phyloP scores from a whole-genome alignment of 2,888 invertebrate genomes.

The Cantharis nigra region DNA sequence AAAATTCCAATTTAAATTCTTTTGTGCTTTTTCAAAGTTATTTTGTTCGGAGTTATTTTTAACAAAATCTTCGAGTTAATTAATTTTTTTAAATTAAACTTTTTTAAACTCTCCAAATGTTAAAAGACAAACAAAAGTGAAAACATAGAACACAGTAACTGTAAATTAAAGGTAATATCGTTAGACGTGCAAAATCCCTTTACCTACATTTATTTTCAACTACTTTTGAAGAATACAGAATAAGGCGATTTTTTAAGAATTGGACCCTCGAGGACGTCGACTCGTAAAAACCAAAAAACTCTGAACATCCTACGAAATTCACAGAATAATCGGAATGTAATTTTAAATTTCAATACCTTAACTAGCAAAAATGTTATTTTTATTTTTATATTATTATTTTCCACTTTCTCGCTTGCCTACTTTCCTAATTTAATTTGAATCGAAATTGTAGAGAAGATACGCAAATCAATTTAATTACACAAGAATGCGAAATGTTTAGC shows the following conservation, averaged over 20 bases:
- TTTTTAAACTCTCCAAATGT: not conserved
- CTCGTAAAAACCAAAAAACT: constrained; percentile 15
- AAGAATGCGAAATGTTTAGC: not conserved
- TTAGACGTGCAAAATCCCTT: constrained; percentile 7
- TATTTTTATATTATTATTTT: not conserved
- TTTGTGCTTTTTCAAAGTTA: not conserved
- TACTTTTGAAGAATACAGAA: constrained; percentile 14
- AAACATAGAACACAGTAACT: not conserved
- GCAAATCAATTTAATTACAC: not conserved
- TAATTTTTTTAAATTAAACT: not conserved
- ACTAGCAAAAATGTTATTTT: not conserved
- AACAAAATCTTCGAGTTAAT: not conserved
- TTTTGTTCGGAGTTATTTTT: not conserved
- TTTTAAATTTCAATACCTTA: constrained; percentile 16
- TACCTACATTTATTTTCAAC: constrained; percentile 5
- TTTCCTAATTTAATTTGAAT: not conserved
- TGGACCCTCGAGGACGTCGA: constrained; percentile 7
- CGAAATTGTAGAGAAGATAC: constrained; percentile 1
- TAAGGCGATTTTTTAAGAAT: constrained; percentile 14
- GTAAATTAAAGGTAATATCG: constrained; percentile 12
- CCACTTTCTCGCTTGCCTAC: not conserved
- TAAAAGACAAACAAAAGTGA: not conserved
- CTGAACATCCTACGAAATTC: constrained; percentile 10
- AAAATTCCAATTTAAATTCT: not conserved
- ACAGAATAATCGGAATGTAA: constrained; percentile 14